Evolutionary conservation across 2,113 vertebrate species (phyloP), one percentile per base, ranked within the genome.

Genomic region (Engraulis encrasicolus): DNA sequence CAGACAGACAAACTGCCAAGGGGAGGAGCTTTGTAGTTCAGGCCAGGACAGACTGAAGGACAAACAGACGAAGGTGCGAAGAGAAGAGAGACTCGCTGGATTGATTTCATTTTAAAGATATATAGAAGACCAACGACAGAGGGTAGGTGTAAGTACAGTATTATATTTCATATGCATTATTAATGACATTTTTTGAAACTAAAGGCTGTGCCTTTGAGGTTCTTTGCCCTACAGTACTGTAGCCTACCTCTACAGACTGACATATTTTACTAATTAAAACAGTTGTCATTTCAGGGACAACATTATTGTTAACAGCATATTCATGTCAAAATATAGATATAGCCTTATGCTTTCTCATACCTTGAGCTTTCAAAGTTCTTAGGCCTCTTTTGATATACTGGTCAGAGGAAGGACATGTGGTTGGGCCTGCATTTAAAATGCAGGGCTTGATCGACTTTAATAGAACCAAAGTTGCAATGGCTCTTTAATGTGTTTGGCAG

Each of bases 21-120:
- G 92, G 94, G 93, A 90, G 94, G 94, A 94, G 95, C 85, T 84
- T 85, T 34, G 34, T 74, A 1, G 11, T 89, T 87, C 81, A 90
- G 81, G 15, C 84, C 81, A 90, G 93, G 93, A 93, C 93, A 88
- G 88, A 90, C 90, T 92, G 91, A 95, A 96, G 95, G 94, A 90
- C 94, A 93, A 91, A 93, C 90, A 81, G 88, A 78, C 84, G 79
- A 85, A 88, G 52, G 82, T 37, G n/a, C 80, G 88, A 38, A 48
- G 88, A 45, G 66, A 86, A 82, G 79, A 20, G 49, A 50, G 34
- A 49, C 27, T 48, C 9, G 37, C 34, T 23, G 82, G 0, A 9
- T 45, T 58, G 34, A 19, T 6, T 38, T 14, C 18, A 71, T 79
- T 78, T 84, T 38, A 84, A 20, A 74, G 37, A 48, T 27, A n/a